Percentiles rank a stretch among this genome's conserved stretches.
phyloP scores from a whole-genome alignment of 1,140 invertebrate species.

The Charaxes varanes region DNA sequence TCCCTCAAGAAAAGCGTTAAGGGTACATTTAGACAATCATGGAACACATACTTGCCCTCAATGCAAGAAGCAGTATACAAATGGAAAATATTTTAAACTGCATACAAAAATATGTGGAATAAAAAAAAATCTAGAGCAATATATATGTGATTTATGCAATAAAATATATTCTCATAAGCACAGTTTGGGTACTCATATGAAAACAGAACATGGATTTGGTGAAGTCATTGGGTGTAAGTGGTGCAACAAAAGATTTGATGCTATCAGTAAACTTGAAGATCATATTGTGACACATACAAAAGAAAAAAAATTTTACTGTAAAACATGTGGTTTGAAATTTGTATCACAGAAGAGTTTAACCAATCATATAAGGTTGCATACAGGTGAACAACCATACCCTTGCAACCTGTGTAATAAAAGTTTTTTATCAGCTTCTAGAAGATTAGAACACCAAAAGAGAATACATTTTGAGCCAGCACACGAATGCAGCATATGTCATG shows the following conservation, averaged over 20 bases:
- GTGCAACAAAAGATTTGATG: constrained; percentile 57
- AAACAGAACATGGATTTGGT: constrained; percentile 47
- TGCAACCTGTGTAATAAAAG: constrained; percentile 49
- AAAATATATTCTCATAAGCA: constrained; percentile 43
- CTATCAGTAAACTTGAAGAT: constrained; percentile 37
- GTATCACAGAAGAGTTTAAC: constrained; percentile 42
- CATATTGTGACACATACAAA: constrained; percentile 54
- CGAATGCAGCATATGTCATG: constrained; percentile 41
- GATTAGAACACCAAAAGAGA: constrained; percentile 46
- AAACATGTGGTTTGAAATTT: constrained; percentile 45
- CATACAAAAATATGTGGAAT: constrained; percentile 40
- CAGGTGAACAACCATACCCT: constrained; percentile 49
- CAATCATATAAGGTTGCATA: constrained; percentile 50
- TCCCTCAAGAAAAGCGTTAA: constrained; percentile 34
- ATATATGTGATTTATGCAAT: constrained; percentile 51
- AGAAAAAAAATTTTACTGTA: constrained; percentile 47
- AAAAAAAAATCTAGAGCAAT: constrained; percentile 22
- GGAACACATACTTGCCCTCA: background rate
- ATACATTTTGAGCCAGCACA: constrained; percentile 48
- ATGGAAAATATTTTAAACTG: constrained; percentile 30
- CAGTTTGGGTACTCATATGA: constrained; percentile 42
- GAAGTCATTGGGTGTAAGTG: constrained; percentile 38
- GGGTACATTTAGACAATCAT: constrained; percentile 9
- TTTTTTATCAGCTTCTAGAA: constrained; percentile 51
- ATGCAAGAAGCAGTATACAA: constrained; percentile 6